Percentiles rank a stretch among this genome's conserved stretches.
These are phyloP conservation scores for Neomonachus schauinslandi DNA, from an alignment of 2,113 vertebrate species.

Conservation along the genomic window DNA sequence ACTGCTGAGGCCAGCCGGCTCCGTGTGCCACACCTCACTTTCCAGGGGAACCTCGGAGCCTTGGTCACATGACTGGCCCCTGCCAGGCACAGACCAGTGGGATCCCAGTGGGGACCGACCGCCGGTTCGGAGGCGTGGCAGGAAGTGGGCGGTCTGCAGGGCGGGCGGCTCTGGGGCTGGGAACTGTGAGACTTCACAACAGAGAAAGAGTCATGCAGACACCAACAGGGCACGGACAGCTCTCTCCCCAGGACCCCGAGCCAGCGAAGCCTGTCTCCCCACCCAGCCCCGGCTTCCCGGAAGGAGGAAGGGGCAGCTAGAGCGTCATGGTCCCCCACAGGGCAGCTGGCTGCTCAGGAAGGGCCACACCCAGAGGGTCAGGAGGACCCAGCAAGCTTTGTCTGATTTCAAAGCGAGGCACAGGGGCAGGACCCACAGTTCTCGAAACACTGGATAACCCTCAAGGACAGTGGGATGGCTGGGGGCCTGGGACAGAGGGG, in stretches of 20 bases:
- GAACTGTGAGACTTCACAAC: neutral
- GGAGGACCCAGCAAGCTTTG: neutral
- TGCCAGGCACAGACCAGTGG: neutral
- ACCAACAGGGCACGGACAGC: neutral
- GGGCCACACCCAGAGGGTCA: neutral
- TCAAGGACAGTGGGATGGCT: accelerated
- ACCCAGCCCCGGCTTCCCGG: neutral
- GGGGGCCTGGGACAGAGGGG: neutral
- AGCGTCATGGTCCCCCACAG: too few species aligned
- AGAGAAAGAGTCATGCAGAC: accelerated
- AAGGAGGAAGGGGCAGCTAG: neutral
- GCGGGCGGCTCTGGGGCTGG: neutral
- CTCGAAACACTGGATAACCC: accelerated
- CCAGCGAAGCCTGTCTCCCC: neutral
- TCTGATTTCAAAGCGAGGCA: neutral
- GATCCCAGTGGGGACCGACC: too few species aligned
- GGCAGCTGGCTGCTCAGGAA: neutral
- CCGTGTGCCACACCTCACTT: neutral
- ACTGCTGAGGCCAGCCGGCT: neutral
- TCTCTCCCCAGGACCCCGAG: too few species aligned
- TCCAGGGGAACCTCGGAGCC: accelerated
- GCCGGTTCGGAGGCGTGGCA: accelerated
- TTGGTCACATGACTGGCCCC: neutral
- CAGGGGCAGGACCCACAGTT: neutral
- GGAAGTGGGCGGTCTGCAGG: neutral